phyloP scores from a whole-genome alignment of 1,140 invertebrate genomes.

The Magallana gigas region DNA sequence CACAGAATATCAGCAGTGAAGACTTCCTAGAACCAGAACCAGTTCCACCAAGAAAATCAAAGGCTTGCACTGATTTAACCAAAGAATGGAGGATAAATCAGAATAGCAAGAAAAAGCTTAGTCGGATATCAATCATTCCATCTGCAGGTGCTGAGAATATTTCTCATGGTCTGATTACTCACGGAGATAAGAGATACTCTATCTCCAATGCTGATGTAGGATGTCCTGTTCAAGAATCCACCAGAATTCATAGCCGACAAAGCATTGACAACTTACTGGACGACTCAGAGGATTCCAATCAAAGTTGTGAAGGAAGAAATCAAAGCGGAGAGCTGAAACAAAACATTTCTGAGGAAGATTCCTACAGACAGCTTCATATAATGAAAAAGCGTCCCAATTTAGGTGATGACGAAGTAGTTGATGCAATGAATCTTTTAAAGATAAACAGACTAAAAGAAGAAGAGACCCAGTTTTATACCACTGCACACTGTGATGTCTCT shows the following conservation, averaged over 20 bases:
- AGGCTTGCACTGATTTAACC: constrained; percentile 48
- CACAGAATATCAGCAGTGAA: not conserved
- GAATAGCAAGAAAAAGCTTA: not conserved
- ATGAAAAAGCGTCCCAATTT: not conserved
- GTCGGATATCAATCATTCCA: constrained; percentile 10
- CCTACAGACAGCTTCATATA: constrained; percentile 50
- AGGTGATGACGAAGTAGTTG: not conserved
- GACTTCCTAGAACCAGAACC: not conserved
- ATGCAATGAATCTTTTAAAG: not conserved
- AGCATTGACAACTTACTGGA: constrained; percentile 46
- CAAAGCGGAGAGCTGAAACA: not conserved
- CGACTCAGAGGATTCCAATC: not conserved
- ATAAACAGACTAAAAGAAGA: not conserved
- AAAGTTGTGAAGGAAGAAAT: not conserved
- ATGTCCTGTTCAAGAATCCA: constrained; percentile 49
- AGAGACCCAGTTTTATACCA: not conserved
- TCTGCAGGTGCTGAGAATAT: not conserved
- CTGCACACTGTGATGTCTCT: not conserved
- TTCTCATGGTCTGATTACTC: not conserved
- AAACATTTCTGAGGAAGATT: constrained; percentile 37
- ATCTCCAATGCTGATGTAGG: constrained; percentile 42
- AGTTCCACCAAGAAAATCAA: constrained; percentile 34
- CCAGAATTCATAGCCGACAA: constrained; percentile 52
- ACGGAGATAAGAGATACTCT: not conserved
- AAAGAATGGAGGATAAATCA: not conserved